Evolutionary conservation across 2,797 vertebrate genomes (phyloP), one percentile per base, ranked within the genome.

Genomic region (Artibeus jamaicensis): DNA sequence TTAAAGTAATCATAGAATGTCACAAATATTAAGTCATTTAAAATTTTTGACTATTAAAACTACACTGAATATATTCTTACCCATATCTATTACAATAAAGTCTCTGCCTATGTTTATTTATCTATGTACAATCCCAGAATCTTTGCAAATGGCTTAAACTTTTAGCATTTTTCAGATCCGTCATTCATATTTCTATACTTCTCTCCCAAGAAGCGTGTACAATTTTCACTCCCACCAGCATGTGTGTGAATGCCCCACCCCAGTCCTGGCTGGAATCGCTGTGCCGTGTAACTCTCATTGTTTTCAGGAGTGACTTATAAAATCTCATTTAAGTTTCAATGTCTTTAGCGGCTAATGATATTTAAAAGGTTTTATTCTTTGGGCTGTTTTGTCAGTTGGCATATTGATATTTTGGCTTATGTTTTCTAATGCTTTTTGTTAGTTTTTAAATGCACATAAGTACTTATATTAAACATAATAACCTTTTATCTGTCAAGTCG

Each of bases 231-330:
- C 42, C 8, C 3, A 0, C 3, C 29, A 7, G 29, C 44, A 0
- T 24, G 14, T 0, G 3, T 7, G 55, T 6, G 55, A 6, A 2
- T 19, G 0, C 1, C 89, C 32, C 2, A 0, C 21, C 32, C 32
- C 19, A 1, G 34, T 46, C 19, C 29, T 46, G 37, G 37, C 0
- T 1, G 9, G 19, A 3, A 14, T 0, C 4, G 0, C 15, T 22
- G 22, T 34, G 19, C 34, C 15, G 9, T 1, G 1, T 19, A 7
- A 34, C 62, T 19, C 9, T 37, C 14, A 3, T 14, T 14, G 2
- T 19, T 48, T 14, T 39, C 21, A 15, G 19, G 5, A 3, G 12
- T 18, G 2, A 81, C 53, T n/a, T 24, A 3, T 6, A 26, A 5
- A 26, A 24, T 6, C 34, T 14, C 9, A 8, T 6, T 18, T 29